Evolutionary conservation across 2,797 vertebrate genomes (phyloP).

Genomic region (Chromobotia macracanthus): DNA sequence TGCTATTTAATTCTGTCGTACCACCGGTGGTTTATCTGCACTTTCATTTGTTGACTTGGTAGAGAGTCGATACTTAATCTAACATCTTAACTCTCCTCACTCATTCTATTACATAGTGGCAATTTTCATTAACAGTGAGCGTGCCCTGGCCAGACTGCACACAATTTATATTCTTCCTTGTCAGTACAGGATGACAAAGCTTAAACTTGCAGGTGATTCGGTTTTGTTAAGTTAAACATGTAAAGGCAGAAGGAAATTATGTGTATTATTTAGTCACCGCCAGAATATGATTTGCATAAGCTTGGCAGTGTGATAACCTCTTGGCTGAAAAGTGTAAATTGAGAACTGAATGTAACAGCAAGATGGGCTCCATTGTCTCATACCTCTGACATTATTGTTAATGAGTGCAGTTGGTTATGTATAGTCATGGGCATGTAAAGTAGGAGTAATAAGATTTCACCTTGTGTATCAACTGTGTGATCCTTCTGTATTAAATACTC

Average conservation of each 20-base stretch:
- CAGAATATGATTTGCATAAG: not conserved
- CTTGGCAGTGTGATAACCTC: not conserved
- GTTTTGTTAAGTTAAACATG: not conserved
- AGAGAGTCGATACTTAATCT: slow-evolving; percentile 16
- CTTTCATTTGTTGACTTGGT: slow-evolving; percentile 9
- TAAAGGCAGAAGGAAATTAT: not conserved
- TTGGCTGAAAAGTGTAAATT: not conserved
- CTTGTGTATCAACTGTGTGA: not conserved
- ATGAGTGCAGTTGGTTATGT: not conserved
- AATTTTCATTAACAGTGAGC: slow-evolving; percentile 11
- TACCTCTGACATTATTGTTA: not conserved
- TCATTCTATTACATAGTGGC: not conserved
- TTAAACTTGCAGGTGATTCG: too few species aligned
- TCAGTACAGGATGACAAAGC: not conserved
- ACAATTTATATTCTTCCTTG: not conserved
- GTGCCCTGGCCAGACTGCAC: not conserved
- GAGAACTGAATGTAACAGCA: not conserved
- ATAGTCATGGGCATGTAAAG: not conserved
- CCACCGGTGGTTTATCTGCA: not conserved
- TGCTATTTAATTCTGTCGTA: not conserved
- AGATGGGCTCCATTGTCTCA: not conserved
- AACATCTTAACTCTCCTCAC: not conserved
- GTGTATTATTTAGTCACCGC: not conserved
- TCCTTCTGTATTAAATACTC: not conserved
- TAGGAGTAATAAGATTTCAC: not conserved